Conservation (phyloP, 2,113 vertebrate genomes). For the Lophochroa leadbeateri region DNA sequence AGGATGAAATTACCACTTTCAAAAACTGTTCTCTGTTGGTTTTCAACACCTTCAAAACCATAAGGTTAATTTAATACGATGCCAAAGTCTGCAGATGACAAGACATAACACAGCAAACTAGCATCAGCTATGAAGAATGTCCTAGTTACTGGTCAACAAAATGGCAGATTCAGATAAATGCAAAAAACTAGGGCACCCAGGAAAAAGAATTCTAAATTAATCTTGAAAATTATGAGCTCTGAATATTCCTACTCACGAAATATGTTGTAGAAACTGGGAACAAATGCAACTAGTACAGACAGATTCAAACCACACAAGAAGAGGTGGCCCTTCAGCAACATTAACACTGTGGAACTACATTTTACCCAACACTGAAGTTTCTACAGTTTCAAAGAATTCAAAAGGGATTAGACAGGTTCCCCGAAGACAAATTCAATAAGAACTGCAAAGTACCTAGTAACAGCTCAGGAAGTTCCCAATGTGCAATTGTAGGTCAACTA, state of each 20-base stretch:
- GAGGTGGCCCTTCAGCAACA: neutral
- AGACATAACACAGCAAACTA: neutral
- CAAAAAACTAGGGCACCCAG: neutral
- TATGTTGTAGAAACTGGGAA: neutral
- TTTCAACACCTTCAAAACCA: neutral
- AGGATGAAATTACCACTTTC: neutral
- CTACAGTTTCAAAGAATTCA: neutral
- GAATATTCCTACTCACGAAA: neutral
- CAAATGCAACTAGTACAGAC: neutral
- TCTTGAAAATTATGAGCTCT: neutral
- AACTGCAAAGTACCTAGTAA: neutral
- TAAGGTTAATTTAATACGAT: neutral
- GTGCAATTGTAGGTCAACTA: neutral
- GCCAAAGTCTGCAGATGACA: neutral
- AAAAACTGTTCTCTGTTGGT: neutral
- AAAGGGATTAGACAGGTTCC: neutral
- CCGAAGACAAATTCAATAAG: neutral
- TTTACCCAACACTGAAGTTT: neutral
- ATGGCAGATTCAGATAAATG: neutral
- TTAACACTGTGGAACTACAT: fast-evolving
- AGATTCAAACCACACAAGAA: neutral
- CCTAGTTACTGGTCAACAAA: neutral
- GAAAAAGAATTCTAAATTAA: neutral
- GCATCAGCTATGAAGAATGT: neutral
- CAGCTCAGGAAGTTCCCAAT: neutral